Conservation (phyloP, 2,888 invertebrate species). For the Pherbina coryleti region DNA sequence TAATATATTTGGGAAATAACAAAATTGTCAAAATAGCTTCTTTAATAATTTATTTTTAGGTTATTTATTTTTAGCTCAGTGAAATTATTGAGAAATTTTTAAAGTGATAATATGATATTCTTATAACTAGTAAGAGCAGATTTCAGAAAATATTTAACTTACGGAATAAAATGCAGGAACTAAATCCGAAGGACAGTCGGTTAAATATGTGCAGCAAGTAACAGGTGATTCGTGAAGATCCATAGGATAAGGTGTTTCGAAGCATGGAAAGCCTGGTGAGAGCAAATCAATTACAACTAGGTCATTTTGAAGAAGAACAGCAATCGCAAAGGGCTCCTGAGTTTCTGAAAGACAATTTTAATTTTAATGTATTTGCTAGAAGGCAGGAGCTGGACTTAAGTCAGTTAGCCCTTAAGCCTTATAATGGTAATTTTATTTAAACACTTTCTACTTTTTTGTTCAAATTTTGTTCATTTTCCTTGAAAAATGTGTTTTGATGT, state of each 20-base stretch:
- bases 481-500: too few relatives aligned
- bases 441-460: too few relatives aligned
- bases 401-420: too few relatives aligned
- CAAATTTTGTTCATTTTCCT: too few relatives aligned
- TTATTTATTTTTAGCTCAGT: background rate
- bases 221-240: conserved; percentile 99
- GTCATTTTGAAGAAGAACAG: conserved; percentile 97
- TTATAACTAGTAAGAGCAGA: background rate
- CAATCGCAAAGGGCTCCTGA: conserved; percentile 98
- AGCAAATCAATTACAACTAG: conserved; percentile 97
- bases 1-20: too few relatives aligned
- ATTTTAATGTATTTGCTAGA: background rate
- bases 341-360: conserved; percentile 77
- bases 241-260: conserved; percentile 99
- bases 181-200: conserved; percentile 97
- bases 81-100: background rate
- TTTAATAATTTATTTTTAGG: too few relatives aligned
- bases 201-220: conserved; percentile 96
- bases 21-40: too few relatives aligned
- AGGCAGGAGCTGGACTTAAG: too few relatives aligned
- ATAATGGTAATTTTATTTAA: too few relatives aligned
- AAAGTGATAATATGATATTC: background rate
- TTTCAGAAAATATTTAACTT: conserved; percentile 43
- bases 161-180: conserved; percentile 97
- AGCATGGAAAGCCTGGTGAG: conserved; percentile 96